Base-by-base conservation (phyloP, 2,888 invertebrate genomes). In the Noctuana brunneofusca region DNA sequence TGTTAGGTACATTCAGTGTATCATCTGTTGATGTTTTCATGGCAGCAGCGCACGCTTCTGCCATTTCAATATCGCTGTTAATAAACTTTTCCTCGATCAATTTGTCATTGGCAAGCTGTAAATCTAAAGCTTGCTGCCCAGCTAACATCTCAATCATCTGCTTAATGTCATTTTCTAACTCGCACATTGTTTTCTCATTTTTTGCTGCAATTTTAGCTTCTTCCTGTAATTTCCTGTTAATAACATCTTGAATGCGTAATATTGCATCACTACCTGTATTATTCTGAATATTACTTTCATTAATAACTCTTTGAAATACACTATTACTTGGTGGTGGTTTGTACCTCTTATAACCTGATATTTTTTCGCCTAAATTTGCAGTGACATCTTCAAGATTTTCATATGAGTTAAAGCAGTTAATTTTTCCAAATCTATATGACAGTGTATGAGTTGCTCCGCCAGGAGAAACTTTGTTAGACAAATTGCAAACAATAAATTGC, bases 381-480 rank as follows among this genome's bases (percentile, higher is more conserved):
- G 94, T 93, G 1, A 91, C 80, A 80, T 86, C 87, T 52, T 89
- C 92, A 68, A 93, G 80, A 68, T 87, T 85, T 69, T 93, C 93
- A 78, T 92, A 93, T 79, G 87, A 85, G 55, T 87, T 87, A 70
- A 90, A 92, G 78, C 90, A 89, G 68, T 89, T 92, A 32, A 93
- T 92, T 76, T 93, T 92, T 35, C 94, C 85, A 80, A 95, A 94
- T 65, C 93, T 92, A 69, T 95, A 94, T 55, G 92, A 91, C 69
- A 93, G 94, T 64, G 93, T 92, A 72, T 94, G 94, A 0, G 94
- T 95, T 5, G 94, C 93, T 57, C 83, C 86, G 52, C 85, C 83
- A 3, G 87, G 81, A 49, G 93, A 92, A 11, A 73, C 76, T 70
- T 93, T 92, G 57, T 90, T 92, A 32, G 92, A 93, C 50, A 95